Conservation (phyloP, 1,140 invertebrate species). For the Phocides pigmalion region DNA sequence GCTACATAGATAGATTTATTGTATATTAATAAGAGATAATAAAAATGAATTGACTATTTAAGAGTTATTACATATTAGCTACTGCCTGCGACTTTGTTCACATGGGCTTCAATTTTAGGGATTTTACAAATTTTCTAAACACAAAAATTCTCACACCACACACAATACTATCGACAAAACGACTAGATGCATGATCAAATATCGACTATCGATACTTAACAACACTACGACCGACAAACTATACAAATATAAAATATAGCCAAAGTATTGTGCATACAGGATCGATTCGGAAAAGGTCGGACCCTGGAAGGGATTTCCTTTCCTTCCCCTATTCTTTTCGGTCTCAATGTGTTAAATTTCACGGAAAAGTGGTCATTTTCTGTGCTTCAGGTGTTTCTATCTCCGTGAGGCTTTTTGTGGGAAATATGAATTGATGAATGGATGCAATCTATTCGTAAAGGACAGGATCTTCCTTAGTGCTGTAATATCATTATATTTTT, state of each 20-base stretch:
- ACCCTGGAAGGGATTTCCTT: slow-evolving; percentile 58
- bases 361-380: slow-evolving; percentile 61
- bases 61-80: too few relatives aligned
- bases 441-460: slow-evolving; percentile 14
- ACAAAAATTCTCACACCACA: too few relatives aligned
- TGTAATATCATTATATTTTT: neutral
- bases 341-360: slow-evolving; percentile 62
- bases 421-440: slow-evolving; percentile 15
- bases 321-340: slow-evolving; percentile 52
- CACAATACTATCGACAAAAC: too few relatives aligned
- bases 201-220: too few relatives aligned
- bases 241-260: slow-evolving; percentile 54
- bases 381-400: slow-evolving; percentile 49
- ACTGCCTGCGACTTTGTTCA: too few relatives aligned
- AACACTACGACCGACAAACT: slow-evolving; percentile 33
- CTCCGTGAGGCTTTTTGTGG: slow-evolving; percentile 16
- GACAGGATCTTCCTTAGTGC: slow-evolving; percentile 13
- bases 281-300: slow-evolving; percentile 63
- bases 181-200: too few relatives aligned
- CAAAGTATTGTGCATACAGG: slow-evolving; percentile 50
- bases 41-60: too few relatives aligned
- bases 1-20: too few relatives aligned
- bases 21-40: too few relatives aligned
- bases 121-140: too few relatives aligned
- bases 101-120: too few relatives aligned